phyloP scores from a whole-genome alignment of 2,113 vertebrate genomes.

The Cyanoramphus novaezelandiae region DNA sequence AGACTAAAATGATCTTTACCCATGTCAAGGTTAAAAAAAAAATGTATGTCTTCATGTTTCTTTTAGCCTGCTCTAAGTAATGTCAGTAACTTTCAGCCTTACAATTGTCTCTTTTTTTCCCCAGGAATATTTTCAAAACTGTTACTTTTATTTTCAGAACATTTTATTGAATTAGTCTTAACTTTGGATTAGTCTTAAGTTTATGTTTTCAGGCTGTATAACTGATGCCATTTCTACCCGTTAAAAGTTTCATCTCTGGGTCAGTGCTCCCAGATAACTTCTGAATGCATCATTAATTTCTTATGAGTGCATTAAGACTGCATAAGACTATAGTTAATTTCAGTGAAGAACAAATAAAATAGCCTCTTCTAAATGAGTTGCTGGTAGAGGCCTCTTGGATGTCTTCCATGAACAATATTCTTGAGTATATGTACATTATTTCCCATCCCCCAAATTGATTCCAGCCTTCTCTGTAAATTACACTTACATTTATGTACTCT shows the following conservation, averaged over 20 bases:
- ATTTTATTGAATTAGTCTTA: background rate
- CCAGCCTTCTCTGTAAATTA: background rate
- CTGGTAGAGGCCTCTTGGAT: background rate
- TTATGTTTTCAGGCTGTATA: background rate
- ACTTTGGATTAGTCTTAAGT: background rate
- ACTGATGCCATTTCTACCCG: background rate
- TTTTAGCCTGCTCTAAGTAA: background rate
- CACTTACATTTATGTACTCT: background rate
- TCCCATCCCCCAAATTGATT: background rate
- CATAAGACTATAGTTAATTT: background rate
- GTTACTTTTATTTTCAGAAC: background rate
- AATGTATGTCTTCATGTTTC: background rate
- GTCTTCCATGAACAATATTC: background rate
- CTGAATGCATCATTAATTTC: background rate
- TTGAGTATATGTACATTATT: background rate
- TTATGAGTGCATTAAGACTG: background rate
- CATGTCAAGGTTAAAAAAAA: background rate
- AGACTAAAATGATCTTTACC: background rate
- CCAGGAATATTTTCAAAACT: background rate
- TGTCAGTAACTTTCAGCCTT: background rate
- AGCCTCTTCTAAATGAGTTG: background rate
- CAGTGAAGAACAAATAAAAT: background rate
- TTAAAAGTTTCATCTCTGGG: background rate
- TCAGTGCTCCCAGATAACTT: background rate
- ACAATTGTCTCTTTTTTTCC: background rate